Evolutionary conservation across 2,113 vertebrate genomes (phyloP), one percentile per base, ranked within the genome.

Genomic region (Alces alces): DNA sequence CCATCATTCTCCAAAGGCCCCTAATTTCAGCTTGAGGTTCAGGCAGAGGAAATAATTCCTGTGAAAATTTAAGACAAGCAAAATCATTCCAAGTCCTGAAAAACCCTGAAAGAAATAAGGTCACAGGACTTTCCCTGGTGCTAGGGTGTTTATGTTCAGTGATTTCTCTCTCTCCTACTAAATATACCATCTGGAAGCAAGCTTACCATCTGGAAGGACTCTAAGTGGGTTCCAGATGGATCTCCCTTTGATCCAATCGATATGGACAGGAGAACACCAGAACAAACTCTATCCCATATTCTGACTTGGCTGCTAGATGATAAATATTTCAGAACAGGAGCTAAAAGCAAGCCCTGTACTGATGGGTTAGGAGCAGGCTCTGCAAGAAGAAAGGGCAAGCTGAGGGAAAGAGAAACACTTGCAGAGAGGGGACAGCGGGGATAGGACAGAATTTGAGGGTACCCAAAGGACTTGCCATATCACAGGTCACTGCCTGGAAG

Each of bases 131-230:
- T 73, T 91, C 60, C 84, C 33, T 33, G 45, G 52, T 7, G 17
- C 33, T 39, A 0, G 7, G 50, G 87, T 60, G 78, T 83, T 93
- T 95, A 57, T 25, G 12, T 54, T 76, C 10, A 11, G 83, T 61
- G 84, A 70, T 45, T 85, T 87, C 50, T 54, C 58, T 50, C 30
- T 73, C 55, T 84, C 50, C 91, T 97, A 82, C 88, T 90, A 95
- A 85, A 95, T 27, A 27, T 52, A 33, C 93, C 96, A 97, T 94
- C 97, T 98, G 96, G 96, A 96, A 96, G 91, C 82, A 95, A 94
- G 84, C 16, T 92, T 50, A 91, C 95, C 97, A 97, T 96, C 94
- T 98, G 98, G 89, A 93, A 97, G 86, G 86, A 93, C 73, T 82
- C 70, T 36, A 57, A 87, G 45, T 93, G 80, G 89, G 58, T 96